Conservation (phyloP, 1,140 invertebrate species). For the Tenebrio molitor region DNA sequence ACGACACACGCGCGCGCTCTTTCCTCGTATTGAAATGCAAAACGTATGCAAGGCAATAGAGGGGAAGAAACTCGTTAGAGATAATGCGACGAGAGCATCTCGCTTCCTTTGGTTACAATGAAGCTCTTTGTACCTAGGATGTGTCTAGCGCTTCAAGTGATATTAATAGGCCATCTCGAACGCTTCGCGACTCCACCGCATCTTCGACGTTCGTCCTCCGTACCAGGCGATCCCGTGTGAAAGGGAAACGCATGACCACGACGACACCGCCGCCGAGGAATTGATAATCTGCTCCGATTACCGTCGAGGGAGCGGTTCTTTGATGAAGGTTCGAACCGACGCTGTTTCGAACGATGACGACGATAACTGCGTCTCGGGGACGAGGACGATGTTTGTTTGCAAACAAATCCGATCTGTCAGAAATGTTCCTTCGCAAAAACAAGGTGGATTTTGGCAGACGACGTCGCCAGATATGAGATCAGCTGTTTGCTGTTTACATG, state of each 20-base stretch:
- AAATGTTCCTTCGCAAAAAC: slow-evolving; percentile 1
- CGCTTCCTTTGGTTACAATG: slow-evolving; percentile 45
- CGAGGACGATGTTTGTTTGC: neutral
- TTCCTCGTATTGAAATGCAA: slow-evolving; percentile 33
- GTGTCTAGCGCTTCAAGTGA: slow-evolving; percentile 25
- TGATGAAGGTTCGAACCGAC: too few species aligned
- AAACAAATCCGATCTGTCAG: slow-evolving; percentile 8
- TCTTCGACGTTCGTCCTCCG: neutral
- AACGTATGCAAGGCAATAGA: slow-evolving; percentile 30
- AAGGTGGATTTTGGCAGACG: slow-evolving; percentile 20
- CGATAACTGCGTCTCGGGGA: neutral
- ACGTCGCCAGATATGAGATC: slow-evolving; percentile 39
- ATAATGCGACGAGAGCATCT: slow-evolving; percentile 34
- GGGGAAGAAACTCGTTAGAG: slow-evolving; percentile 48
- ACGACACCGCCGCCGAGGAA: too few species aligned
- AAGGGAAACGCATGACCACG: slow-evolving; percentile 5
- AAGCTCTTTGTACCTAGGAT: slow-evolving; percentile 39
- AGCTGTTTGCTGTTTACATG: slow-evolving; percentile 46
- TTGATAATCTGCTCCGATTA: too few species aligned
- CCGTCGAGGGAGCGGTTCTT: too few species aligned
- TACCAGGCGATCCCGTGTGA: slow-evolving; percentile 1
- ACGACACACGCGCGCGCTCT: neutral
- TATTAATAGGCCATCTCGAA: slow-evolving; percentile 23
- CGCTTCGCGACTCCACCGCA: neutral
- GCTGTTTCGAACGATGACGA: neutral